Percentiles rank a stretch among this genome's conserved stretches.
phyloP scores from a whole-genome alignment of 2,113 vertebrate genomes.

The Hiodon alosoides region DNA sequence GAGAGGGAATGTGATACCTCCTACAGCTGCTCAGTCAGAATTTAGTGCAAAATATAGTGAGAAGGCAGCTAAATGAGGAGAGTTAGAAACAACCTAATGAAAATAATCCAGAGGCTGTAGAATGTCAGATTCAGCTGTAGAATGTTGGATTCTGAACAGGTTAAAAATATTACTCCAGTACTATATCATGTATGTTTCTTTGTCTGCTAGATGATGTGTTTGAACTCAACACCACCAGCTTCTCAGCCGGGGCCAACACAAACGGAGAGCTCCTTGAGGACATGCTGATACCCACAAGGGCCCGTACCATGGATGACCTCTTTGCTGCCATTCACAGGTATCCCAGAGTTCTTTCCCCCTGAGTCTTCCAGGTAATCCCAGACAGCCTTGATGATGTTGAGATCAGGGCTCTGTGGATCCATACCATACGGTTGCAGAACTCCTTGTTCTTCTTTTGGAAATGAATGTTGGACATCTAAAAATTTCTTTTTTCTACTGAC shows the following conservation, averaged over 20 bases:
- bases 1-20: background rate
- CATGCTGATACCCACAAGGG: constrained; percentile 60
- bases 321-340: constrained; percentile 96
- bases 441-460: no score
- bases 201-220: constrained; percentile 59
- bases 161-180: background rate
- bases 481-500: no score
- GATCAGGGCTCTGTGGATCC: no score
- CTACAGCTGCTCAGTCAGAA: constrained; percentile 5
- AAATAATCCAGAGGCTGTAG: background rate
- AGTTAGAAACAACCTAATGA: background rate
- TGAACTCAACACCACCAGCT: constrained; percentile 47
- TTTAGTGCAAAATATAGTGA: background rate
- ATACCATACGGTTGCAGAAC: no score
- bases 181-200: background rate
- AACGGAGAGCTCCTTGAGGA: constrained; percentile 55
- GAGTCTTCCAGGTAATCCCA: background rate
- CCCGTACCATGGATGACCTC: constrained; percentile 86
- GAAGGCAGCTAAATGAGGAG: background rate
- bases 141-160: background rate
- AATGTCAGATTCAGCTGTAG: background rate
- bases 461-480: no score
- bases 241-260: constrained; percentile 41
- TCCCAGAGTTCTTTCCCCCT: background rate
- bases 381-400: background rate